phyloP scores from a whole-genome alignment of 2,797 vertebrate species.

The Discoglossus pictus region DNA sequence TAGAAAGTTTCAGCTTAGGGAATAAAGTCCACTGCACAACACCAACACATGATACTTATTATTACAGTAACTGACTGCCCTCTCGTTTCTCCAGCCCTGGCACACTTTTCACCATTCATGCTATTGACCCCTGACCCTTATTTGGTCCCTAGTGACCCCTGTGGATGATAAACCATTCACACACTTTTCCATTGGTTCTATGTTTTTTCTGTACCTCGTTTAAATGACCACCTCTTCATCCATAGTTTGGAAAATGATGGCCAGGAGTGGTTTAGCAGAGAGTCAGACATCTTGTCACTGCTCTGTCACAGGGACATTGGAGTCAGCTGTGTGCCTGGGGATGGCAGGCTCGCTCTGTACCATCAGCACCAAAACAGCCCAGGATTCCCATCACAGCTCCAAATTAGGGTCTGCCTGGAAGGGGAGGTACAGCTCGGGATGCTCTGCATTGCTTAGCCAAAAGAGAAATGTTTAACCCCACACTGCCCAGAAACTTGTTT shows the following conservation, averaged over 20 bases:
- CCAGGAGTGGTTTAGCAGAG: constrained; percentile 93
- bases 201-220: constrained; percentile 88
- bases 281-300: constrained; percentile 80
- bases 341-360: constrained; percentile 43
- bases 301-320: constrained; percentile 35
- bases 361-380: constrained; percentile 49
- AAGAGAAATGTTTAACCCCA: constrained; percentile 37
- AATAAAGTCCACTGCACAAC: no score
- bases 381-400: constrained; percentile 57
- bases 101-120: no score
- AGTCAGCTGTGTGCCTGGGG: constrained; percentile 29
- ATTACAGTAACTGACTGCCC: no score
- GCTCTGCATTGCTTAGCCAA: constrained; percentile 31
- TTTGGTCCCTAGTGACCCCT: no score
- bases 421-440: constrained; percentile 36
- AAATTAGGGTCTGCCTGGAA: constrained; percentile 66
- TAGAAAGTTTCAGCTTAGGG: no score
- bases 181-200: no score
- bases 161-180: no score
- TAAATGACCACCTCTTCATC: constrained; percentile 95
- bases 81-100: no score
- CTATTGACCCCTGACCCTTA: no score
- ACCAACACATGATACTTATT: no score
- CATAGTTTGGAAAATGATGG: constrained; percentile 91
- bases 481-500: no score